Evolutionary conservation across 2,888 invertebrate genomes (phyloP), one percentile per base, ranked within the genome.

Genomic region (Drosophila neonasuta): DNA sequence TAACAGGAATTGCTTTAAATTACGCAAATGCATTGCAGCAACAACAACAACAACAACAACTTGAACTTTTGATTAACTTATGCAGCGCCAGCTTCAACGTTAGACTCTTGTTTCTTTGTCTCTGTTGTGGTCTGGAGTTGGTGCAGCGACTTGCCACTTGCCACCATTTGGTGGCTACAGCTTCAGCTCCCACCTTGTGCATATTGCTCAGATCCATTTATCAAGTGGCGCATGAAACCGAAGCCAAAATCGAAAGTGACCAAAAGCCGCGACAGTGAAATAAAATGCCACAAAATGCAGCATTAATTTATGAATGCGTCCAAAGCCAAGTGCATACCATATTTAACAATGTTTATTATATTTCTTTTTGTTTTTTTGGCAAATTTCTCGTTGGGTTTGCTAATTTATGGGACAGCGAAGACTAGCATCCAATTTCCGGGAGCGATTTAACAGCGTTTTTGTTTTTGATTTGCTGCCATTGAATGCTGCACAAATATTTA

Each of bases 11-110:
- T 81, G 76, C 81, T 82, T 85, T 82, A 80, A 85, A 80, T 82
- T 82, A 82, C 81, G 82, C 81, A 86, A 83, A 86, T 86, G 32
- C 42, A 39, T 45, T 48, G 48, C 42, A 64, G 55, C 55, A 50
- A 46, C 45, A 50, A 30, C 57, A 17, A 15, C 15, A 15, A 39
- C 29, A 29, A 30, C 42, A 64, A 58, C 36, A 68, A 76, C 74
- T 82, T 81, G 84, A 83, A 83, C 81, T 86, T 83, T 84, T 83
- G 83, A 86, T 86, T 81, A 83, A 86, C 84, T 86, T 86, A 86
- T 78, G 73, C 60, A 60, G 66, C 65, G 44, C 10, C 41, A 44
- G 51, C 32, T 32, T 20, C 17, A 62, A 69, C 66, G 58, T 68
- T 77, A 57, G 54, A 29, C 54, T 48, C 55, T 32, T n/a, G 36